Conservation (phyloP, 2,888 invertebrate genomes). For the Elmis aenea region DNA sequence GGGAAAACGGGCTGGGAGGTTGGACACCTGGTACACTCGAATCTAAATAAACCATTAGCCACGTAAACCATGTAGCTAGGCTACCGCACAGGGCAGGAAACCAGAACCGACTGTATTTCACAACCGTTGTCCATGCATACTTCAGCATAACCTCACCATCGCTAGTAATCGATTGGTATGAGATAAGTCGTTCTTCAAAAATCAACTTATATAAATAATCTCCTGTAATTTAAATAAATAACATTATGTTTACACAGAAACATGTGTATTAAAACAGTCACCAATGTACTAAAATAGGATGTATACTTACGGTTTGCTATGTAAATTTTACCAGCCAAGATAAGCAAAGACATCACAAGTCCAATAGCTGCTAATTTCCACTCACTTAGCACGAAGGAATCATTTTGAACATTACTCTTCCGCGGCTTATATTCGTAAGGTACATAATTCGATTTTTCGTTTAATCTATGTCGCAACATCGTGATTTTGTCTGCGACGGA, state of each 20-base stretch:
- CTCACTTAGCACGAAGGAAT: conserved; percentile 32
- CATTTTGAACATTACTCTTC: conserved; percentile 7
- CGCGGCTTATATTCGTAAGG: conserved; percentile 2
- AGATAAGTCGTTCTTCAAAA: conserved; percentile 35
- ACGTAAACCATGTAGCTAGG: conserved; percentile 51
- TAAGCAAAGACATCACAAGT: conserved; percentile 33
- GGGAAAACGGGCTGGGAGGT: conserved; percentile 56
- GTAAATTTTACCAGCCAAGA: conserved; percentile 35
- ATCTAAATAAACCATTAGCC: conserved; percentile 58
- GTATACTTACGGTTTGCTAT: conserved; percentile 38
- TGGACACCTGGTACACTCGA: conserved; percentile 56
- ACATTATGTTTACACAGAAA: too few species aligned
- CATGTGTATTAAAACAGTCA: too few species aligned
- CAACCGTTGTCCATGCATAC: conserved; percentile 37
- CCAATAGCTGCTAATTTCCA: conserved; percentile 36
- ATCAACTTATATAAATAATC: conserved; percentile 28
- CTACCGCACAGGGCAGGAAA: conserved; percentile 48
- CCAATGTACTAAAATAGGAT: conserved; percentile 2
- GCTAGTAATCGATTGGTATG: conserved; percentile 34
- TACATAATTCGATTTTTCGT: neutral
- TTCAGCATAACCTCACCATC: conserved; percentile 40
- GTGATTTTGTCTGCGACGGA: neutral
- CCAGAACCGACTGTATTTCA: conserved; percentile 40
- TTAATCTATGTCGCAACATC: conserved; percentile 2
- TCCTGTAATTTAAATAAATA: conserved; percentile 28